phyloP scores from a whole-genome alignment of 2,113 vertebrate species.

The Oplegnathus fasciatus region DNA sequence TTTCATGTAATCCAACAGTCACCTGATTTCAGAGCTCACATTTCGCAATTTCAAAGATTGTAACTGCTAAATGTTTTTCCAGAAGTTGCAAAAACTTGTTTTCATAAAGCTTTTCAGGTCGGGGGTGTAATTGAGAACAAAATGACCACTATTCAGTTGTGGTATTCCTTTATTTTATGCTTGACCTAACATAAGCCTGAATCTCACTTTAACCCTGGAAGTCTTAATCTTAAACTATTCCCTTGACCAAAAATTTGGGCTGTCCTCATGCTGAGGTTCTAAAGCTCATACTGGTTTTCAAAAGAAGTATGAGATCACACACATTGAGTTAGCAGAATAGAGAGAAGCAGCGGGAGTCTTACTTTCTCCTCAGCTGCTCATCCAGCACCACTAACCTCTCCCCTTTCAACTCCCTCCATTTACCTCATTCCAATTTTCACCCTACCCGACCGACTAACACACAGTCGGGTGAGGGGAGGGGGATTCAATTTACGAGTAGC shows the following conservation, averaged over 20 bases:
- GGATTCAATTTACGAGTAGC: conserved; percentile 29
- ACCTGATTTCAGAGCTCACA: background rate
- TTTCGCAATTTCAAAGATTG: background rate
- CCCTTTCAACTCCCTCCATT: conserved; percentile 28
- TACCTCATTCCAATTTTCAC: conserved; percentile 55
- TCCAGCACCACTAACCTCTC: conserved; percentile 54
- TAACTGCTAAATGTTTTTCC: background rate
- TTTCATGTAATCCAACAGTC: background rate
- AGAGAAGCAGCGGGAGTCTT: conserved; percentile 46
- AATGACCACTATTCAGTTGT: background rate
- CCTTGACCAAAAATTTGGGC: conserved; percentile 23
- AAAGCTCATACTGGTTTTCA: conserved; percentile 18
- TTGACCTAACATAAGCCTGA: conserved; percentile 6
- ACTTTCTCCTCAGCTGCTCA: conserved; percentile 47
- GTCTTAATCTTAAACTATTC: conserved; percentile 32
- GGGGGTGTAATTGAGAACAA: background rate
- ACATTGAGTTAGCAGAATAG: conserved; percentile 31
- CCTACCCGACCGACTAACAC: conserved; percentile 15
- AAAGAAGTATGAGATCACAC: conserved; percentile 33
- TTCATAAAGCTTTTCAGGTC: background rate
- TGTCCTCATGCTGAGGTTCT: background rate
- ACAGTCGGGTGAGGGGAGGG: background rate
- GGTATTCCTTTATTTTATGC: conserved; percentile 15
- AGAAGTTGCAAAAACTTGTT: background rate
- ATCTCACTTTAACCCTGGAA: background rate